Evolutionary conservation across 2,797 vertebrate species (phyloP).

Genomic region (Heteromormyrus szaboi): DNA sequence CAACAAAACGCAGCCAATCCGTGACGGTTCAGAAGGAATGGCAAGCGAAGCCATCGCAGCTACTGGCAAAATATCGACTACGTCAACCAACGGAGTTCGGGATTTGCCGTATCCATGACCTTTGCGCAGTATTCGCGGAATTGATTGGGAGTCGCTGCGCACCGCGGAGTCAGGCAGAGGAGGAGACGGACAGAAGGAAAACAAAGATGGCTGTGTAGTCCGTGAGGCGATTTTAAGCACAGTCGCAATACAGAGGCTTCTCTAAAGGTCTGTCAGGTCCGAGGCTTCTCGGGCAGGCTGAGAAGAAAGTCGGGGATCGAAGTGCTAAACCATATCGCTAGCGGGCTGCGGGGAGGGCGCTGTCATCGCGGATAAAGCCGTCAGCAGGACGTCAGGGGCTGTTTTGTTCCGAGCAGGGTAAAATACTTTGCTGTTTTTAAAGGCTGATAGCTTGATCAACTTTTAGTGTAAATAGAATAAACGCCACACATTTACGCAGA

Average conservation of each 20-base stretch:
- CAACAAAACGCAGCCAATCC: constrained; percentile 61
- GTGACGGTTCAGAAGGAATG: constrained; percentile 28
- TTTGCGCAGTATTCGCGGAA: constrained; percentile 36
- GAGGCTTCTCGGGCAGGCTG: constrained; percentile 17
- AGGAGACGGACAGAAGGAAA: constrained; percentile 57
- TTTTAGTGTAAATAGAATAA: background rate
- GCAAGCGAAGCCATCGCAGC: constrained; percentile 35
- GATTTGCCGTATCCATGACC: constrained; percentile 31
- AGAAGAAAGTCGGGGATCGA: constrained; percentile 44
- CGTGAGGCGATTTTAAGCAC: constrained; percentile 52
- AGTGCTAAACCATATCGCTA: constrained; percentile 44
- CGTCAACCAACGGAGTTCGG: constrained; percentile 34
- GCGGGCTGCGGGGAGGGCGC: constrained; percentile 43
- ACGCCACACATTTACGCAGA: background rate
- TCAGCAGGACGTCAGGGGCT: constrained; percentile 55
- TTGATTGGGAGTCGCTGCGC: constrained; percentile 49
- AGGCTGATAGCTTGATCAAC: constrained; percentile 45
- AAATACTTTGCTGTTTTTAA: constrained; percentile 50
- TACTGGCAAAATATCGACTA: constrained; percentile 35
- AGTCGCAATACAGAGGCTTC: constrained; percentile 42
- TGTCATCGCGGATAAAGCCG: constrained; percentile 62
- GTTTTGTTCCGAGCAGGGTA: constrained; percentile 62
- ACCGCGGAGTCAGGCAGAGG: constrained; percentile 46
- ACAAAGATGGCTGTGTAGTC: constrained; percentile 78
- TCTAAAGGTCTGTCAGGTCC: constrained; percentile 45